Percentiles rank a stretch among this genome's conserved stretches.
These are phyloP conservation scores for Apeira syringaria DNA, from an alignment of 2,888 invertebrate species.

Conservation along the genomic window DNA sequence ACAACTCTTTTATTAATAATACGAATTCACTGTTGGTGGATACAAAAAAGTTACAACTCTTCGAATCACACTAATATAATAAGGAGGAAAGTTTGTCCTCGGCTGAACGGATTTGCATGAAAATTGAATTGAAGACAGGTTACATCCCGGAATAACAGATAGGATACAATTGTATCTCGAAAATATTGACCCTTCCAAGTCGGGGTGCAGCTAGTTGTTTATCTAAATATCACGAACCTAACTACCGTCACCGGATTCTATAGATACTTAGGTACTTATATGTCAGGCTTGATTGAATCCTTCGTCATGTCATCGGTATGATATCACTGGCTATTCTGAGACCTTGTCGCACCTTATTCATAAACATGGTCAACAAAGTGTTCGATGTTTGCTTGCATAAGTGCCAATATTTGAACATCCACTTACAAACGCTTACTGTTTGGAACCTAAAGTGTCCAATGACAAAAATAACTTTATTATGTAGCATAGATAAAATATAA, in stretches of 20 bases:
- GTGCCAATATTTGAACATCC: slow-evolving; percentile 26
- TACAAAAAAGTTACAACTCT: too few relatives aligned
- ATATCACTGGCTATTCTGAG: slow-evolving; percentile 52
- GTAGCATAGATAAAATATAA: too few relatives aligned
- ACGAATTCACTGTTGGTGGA: too few relatives aligned
- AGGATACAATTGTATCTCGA: too few relatives aligned
- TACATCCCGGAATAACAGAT: too few relatives aligned
- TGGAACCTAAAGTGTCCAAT: slow-evolving; percentile 8
- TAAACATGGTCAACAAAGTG: slow-evolving; percentile 30
- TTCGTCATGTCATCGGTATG: slow-evolving; percentile 38
- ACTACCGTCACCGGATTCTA: slow-evolving; percentile 10
- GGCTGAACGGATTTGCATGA: too few relatives aligned
- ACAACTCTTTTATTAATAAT: too few relatives aligned
- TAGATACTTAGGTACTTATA: neutral
- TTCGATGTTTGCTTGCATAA: slow-evolving; percentile 22
- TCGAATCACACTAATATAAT: too few relatives aligned
- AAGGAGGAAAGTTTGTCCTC: too few relatives aligned
- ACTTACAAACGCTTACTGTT: slow-evolving; percentile 10
- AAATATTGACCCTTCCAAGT: too few relatives aligned
- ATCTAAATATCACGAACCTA: neutral
- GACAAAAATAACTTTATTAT: slow-evolving; percentile 8
- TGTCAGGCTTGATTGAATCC: slow-evolving; percentile 50
- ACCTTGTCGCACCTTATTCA: slow-evolving; percentile 60
- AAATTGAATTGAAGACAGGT: too few relatives aligned
- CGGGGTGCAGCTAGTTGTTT: too few relatives aligned